Evolutionary conservation across 1,140 invertebrate species (phyloP).

Genomic region (Halictus rubicundus): DNA sequence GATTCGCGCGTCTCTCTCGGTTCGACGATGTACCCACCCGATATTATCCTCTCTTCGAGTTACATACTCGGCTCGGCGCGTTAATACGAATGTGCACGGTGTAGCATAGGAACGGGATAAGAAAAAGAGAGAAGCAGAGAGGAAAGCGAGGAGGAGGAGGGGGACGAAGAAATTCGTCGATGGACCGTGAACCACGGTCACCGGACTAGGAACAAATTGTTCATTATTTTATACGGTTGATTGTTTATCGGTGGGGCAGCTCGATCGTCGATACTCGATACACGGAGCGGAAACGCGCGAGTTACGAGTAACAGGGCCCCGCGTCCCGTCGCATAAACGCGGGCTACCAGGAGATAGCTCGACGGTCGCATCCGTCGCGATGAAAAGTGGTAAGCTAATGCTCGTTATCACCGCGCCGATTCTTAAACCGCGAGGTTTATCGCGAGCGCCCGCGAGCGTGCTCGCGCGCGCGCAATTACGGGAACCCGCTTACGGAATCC

Average conservation of each 20-base stretch:
- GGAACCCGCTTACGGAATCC: neutral
- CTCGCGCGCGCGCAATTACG: slow-evolving; percentile 35
- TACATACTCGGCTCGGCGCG: slow-evolving; percentile 35
- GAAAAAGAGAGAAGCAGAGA: too few relatives aligned
- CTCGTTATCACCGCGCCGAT: slow-evolving; percentile 45
- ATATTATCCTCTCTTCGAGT: slow-evolving; percentile 59
- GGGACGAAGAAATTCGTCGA: neutral
- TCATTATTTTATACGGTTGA: slow-evolving; percentile 22
- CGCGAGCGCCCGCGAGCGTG: slow-evolving; percentile 27
- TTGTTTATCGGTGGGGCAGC: slow-evolving; percentile 5
- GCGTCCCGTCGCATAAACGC: neutral
- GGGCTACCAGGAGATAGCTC: slow-evolving; percentile 44
- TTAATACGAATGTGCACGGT: neutral
- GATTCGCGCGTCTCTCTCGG: slow-evolving; percentile 18
- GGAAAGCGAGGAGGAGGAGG: too few relatives aligned
- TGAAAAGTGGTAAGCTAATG: slow-evolving; percentile 47
- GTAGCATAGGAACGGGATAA: too few relatives aligned
- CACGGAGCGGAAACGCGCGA: neutral
- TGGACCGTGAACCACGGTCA: neutral
- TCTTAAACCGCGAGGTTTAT: slow-evolving; percentile 58
- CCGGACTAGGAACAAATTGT: slow-evolving; percentile 33
- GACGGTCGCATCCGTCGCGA: slow-evolving; percentile 28
- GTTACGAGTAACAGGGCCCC: slow-evolving; percentile 38
- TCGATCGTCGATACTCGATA: slow-evolving; percentile 18
- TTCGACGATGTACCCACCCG: slow-evolving; percentile 60